phyloP scores from a whole-genome alignment of 1,140 invertebrate species.

The Episyrphus balteatus region DNA sequence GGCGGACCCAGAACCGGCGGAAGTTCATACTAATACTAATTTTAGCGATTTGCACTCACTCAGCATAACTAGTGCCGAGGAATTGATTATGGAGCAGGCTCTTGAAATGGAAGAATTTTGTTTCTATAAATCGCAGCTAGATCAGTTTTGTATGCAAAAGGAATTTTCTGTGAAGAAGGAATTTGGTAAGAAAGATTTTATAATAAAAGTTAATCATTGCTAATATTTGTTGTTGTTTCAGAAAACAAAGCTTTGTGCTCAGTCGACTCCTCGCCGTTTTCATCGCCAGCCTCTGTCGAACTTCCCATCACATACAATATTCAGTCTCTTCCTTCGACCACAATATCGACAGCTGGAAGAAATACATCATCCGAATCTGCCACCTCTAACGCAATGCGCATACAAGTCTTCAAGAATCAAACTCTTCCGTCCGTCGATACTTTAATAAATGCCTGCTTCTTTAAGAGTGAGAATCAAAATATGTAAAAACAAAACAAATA shows the following conservation, averaged over 20 bases:
- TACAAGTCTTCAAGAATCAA: conserved; percentile 24
- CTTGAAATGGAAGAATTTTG: conserved; percentile 34
- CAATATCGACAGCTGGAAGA: background rate
- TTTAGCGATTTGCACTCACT: conserved; percentile 27
- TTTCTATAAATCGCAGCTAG: conserved; percentile 17
- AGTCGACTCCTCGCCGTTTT: conserved; percentile 30
- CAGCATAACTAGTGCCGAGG: conserved; percentile 33
- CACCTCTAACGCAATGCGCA: conserved; percentile 17
- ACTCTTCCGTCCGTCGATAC: conserved; percentile 31
- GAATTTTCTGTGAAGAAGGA: conserved; percentile 19
- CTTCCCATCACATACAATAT: conserved; percentile 9
- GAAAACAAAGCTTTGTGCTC: conserved; percentile 26
- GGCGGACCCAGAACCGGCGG: conserved; percentile 24
- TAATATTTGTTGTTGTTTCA: conserved; percentile 17
- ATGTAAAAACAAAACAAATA: too few relatives aligned
- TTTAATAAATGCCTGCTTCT: conserved; percentile 8
- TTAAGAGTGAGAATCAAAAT: too few relatives aligned
- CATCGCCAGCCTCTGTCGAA: conserved; percentile 31
- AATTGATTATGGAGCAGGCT: conserved; percentile 33
- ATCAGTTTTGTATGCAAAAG: conserved; percentile 4
- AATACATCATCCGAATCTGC: background rate
- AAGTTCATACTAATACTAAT: conserved; percentile 6
- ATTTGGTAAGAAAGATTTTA: conserved; percentile 17
- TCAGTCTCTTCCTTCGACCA: background rate
- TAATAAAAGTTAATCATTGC: background rate